A percentile compares a stretch with the other conserved stretches of the same genome.
These are phyloP conservation scores for Phortica okadai DNA, from an alignment of 2,888 invertebrate species.

Conservation along the genomic window DNA sequence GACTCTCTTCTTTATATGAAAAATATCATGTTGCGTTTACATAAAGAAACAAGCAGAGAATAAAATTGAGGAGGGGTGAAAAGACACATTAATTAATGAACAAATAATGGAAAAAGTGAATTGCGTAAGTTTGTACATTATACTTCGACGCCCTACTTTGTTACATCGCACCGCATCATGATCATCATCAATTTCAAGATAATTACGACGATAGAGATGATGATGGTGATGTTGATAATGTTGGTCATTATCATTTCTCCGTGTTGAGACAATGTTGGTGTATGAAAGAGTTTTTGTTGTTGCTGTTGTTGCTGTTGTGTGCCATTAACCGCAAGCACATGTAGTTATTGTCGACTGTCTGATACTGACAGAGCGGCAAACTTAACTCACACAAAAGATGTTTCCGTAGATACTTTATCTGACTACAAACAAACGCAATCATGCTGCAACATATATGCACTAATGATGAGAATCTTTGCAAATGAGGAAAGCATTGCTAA, in stretches of 20 bases:
- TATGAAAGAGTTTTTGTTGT: not conserved
- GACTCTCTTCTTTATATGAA: not conserved
- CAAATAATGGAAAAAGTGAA: not conserved
- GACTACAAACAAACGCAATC: not conserved
- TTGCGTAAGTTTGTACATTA: constrained; percentile 9
- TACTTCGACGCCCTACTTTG: not conserved
- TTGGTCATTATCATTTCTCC: too few relatives aligned
- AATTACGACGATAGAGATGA: not conserved
- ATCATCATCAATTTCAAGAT: not conserved
- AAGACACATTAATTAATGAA: not conserved
- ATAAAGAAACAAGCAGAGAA: too few relatives aligned
- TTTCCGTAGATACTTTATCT: not conserved
- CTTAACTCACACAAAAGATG: not conserved
- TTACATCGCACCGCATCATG: not conserved
- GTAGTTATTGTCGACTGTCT: not conserved
- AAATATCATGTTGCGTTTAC: constrained; percentile 34
- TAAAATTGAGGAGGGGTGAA: not conserved
- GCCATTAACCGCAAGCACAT: not conserved
- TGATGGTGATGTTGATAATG: too few relatives aligned
- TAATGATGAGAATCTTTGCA: not conserved
- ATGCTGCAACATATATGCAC: not conserved
- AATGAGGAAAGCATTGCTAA: not conserved
- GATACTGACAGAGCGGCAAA: not conserved
- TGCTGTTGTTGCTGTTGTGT: not conserved
- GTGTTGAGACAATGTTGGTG: not conserved